Evolutionary conservation across 2,888 invertebrate genomes (phyloP).

Genomic region (Archips crataeganus): DNA sequence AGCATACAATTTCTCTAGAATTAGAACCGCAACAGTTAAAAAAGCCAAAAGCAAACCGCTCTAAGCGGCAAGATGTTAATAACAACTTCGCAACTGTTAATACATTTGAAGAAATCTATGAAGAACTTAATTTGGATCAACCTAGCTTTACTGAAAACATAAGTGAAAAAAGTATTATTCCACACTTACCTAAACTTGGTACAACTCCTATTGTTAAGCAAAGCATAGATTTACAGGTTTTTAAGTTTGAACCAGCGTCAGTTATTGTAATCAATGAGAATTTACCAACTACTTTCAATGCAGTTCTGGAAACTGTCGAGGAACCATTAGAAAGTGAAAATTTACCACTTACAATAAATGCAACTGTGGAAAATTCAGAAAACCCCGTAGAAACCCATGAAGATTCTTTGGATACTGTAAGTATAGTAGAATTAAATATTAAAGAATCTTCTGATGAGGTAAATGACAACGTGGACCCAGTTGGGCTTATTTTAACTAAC

Average conservation of each 20-base stretch:
- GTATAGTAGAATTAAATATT: slow-evolving; percentile 31
- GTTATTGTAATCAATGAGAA: slow-evolving; percentile 59
- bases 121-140: slow-evolving; percentile 50
- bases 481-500: slow-evolving; percentile 2
- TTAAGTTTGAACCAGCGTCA: slow-evolving; percentile 53
- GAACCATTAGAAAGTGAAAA: slow-evolving; percentile 11
- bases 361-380: background rate
- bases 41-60: slow-evolving; percentile 43
- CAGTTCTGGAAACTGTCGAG: slow-evolving; percentile 57
- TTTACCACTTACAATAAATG: background rate
- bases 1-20: slow-evolving; percentile 65
- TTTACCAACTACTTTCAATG: slow-evolving; percentile 55
- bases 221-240: slow-evolving; percentile 52
- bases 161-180: background rate
- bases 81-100: slow-evolving; percentile 69
- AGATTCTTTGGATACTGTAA: slow-evolving; percentile 17
- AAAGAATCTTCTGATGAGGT: slow-evolving; percentile 32
- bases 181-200: slow-evolving; percentile 21
- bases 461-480: slow-evolving; percentile 22
- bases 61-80: slow-evolving; percentile 63
- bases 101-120: slow-evolving; percentile 81
- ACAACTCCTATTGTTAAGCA: slow-evolving; percentile 50
- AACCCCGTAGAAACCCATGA: slow-evolving; percentile 25
- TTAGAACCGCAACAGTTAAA: slow-evolving; percentile 35
- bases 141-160: background rate